Base-by-base conservation (phyloP, 2,888 invertebrate genomes). In the Gonocerus acuteangulatus region DNA sequence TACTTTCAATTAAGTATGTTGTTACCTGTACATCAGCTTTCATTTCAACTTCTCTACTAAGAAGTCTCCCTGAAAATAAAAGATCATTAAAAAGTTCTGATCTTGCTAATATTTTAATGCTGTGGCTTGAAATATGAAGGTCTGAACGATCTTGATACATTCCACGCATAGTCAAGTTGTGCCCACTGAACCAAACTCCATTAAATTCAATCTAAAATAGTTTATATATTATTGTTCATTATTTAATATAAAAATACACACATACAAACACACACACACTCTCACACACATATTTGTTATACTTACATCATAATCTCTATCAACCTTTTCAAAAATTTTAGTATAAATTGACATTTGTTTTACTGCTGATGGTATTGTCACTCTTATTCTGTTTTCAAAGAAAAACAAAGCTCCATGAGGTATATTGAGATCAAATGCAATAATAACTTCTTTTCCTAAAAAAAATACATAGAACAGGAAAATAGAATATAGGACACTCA, bases 101-200 rank as follows among this genome's bases (percentile, higher is more conserved):
- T 68, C 82, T 84, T 0, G 87, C 75, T 3, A 85, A 73, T 7
- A 88, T 72, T 70, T 89, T 89, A 1, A 89, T 72, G 52, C 81
- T 80, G 68, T 86, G 83, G 44, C 82, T 82, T 16, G 82, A 80
- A 65, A 81, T 74, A 18, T 81, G 79, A 0, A 81, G 76, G 2
- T 82, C 81, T 0, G 87, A 88, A 68, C 82, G 82, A 72, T 90
- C 89, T 67, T 84, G 82, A 71, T 89, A 90, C 1, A 82, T 77
- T 0, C 88, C 89, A 66, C 82, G 82, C 1, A 84, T 76, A 45
- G 82, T 82, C 65, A 87, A 78, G 65, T 82, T 84, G 65, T 84
- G 82, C 1, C 87, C 88, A 48, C 87, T 88, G 72, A 90, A 89
- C 89, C 89, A 90, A 0, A 85, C 79, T 0, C 87, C 88, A 23